Base-by-base conservation (phyloP, 1,140 invertebrate genomes). In the Bombus balteatus region DNA sequence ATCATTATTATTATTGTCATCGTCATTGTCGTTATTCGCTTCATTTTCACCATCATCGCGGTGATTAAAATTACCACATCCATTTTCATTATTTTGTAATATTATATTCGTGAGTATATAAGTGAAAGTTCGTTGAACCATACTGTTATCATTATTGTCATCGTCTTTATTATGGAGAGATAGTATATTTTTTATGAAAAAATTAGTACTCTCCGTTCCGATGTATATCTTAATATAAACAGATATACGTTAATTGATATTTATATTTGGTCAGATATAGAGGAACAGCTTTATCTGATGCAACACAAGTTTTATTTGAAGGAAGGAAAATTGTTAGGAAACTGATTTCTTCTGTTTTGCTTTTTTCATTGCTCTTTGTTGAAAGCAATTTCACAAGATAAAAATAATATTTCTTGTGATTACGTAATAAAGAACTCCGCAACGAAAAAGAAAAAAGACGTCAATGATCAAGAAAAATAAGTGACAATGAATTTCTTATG, bases 361-460 rank as follows among this genome's bases (percentile, higher is more conserved):
- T 47, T 78, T 73, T 39, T 82, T 28, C 71, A 78, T 59, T 66
- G 15, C 4, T 77, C 39, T 53, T 86, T 73, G 53, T 90, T 73
- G 32, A 78, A 80, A 66, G 37, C 32, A 28, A 79, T 82, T 76
- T 83, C 28, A 39, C 39, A 13, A 88, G 15, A 68, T 18, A 28
- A 34, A 68, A n/a, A 34, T 76, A 66, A 34, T 82, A 72, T 39
- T 66, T 47, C 80, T 34, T 37, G 22, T 32, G 18, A 66, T 79
- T 39, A 53, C 22, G 28, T 85, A 90, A 91, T 91, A 88, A 91
- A 90, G 91, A 91, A 91, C 90, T 91, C 91, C 70, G 91, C 90
- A 90, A 87, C 80, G 77, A 85, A 80, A 39, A 25, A 28, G n/a
- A 73, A 47, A 18, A 34, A n/a, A 75, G 8, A 82, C 65, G 65